These are phyloP conservation scores for Hozukius guyotensis DNA, from an alignment of 2,797 vertebrate species.

Conservation along the genomic window DNA sequence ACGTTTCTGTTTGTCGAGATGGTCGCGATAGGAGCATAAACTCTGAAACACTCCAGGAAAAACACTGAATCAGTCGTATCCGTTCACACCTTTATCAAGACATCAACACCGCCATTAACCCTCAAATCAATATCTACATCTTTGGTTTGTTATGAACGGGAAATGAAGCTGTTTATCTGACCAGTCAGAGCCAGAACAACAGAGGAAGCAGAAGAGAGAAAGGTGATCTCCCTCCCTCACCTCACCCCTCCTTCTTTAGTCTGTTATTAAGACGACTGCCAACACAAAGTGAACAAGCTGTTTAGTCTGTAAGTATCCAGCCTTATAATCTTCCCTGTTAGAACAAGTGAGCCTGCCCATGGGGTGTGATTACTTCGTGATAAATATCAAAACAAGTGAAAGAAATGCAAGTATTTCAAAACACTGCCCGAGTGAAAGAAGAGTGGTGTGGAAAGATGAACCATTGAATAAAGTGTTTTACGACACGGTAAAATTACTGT, in stretches of 20 bases:
- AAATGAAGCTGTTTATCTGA: constrained; percentile 54
- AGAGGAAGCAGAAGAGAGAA: constrained; percentile 45
- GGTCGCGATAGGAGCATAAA: constrained; percentile 25
- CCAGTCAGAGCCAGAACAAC: constrained; percentile 9
- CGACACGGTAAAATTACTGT: too few relatives aligned
- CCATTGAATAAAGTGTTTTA: too few relatives aligned
- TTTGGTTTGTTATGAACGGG: constrained; percentile 34
- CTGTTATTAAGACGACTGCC: constrained; percentile 52
- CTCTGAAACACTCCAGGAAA: constrained; percentile 37
- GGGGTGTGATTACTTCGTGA: constrained; percentile 13
- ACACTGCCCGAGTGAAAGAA: not conserved
- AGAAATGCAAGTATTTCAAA: constrained; percentile 17
- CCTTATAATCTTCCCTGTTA: constrained; percentile 23
- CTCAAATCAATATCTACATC: constrained; percentile 50
- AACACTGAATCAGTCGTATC: constrained; percentile 6
- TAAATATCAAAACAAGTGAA: constrained; percentile 20
- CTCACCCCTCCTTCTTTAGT: constrained; percentile 1
- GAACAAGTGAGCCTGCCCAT: constrained; percentile 2
- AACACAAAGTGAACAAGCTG: constrained; percentile 36
- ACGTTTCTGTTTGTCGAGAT: constrained; percentile 52
- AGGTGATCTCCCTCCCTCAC: not conserved
- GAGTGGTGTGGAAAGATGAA: too few relatives aligned
- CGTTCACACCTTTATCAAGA: constrained; percentile 53
- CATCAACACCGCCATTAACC: constrained; percentile 57
- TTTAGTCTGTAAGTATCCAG: constrained; percentile 28